A percentile compares a stretch with the other conserved stretches of the same genome.
Conservation (phyloP, 2,888 invertebrate genomes). For the Scaptomyza caliginosa region DNA sequence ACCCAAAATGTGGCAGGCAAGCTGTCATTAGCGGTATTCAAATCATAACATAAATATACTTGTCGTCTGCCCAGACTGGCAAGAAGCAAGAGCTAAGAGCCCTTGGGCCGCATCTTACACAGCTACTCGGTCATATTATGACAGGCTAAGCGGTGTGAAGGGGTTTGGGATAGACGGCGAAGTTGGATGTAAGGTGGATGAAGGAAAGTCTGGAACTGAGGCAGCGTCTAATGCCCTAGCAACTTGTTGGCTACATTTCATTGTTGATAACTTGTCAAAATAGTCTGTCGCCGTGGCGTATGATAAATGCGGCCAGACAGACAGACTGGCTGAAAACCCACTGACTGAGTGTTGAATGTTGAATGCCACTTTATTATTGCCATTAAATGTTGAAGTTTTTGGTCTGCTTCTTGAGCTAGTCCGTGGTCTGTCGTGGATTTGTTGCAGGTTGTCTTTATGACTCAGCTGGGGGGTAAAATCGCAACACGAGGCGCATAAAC, state of each 20-base stretch:
- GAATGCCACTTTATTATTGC: slow-evolving; percentile 74
- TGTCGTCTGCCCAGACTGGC: slow-evolving; percentile 72
- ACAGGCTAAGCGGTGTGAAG: slow-evolving; percentile 20
- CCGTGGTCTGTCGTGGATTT: slow-evolving; percentile 32
- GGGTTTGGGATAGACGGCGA: background rate
- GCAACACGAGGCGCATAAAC: slow-evolving; percentile 70
- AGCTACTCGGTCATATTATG: slow-evolving; percentile 45
- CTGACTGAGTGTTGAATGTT: slow-evolving; percentile 78
- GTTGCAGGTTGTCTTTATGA: slow-evolving; percentile 71
- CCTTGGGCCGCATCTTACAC: slow-evolving; percentile 18
- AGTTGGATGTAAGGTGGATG: too few relatives aligned
- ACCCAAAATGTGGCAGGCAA: slow-evolving; percentile 46
- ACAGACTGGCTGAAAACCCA: slow-evolving; percentile 39
- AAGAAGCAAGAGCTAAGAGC: slow-evolving; percentile 14
- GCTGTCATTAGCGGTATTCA: slow-evolving; percentile 80
- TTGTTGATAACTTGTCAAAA: slow-evolving; percentile 81
- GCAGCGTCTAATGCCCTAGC: slow-evolving; percentile 31
- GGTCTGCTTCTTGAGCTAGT: slow-evolving; percentile 1
- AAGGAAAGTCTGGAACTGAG: slow-evolving; percentile 14
- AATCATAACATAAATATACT: slow-evolving; percentile 82
- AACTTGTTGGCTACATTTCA: slow-evolving; percentile 73
- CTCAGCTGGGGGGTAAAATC: slow-evolving; percentile 59
- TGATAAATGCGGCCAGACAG: slow-evolving; percentile 80
- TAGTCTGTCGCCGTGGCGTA: slow-evolving; percentile 64
- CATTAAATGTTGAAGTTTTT: slow-evolving; percentile 50